These are phyloP conservation scores for Yponomeuta plumbellus DNA, from an alignment of 2,888 invertebrate genomes.

Conservation along the genomic window DNA sequence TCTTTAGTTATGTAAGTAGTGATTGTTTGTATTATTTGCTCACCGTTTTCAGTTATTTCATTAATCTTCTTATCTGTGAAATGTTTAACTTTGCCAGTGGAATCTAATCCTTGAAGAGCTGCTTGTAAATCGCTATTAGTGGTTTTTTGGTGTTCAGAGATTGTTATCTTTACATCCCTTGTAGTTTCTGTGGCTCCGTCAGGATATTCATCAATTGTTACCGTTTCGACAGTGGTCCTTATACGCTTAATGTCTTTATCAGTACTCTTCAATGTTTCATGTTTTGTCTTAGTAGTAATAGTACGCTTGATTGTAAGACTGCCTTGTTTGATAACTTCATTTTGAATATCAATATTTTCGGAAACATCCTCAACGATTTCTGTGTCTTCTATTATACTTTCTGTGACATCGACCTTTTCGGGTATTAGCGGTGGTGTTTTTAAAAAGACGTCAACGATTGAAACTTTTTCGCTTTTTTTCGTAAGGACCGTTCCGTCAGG, in stretches of 20 bases:
- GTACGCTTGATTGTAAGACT: conserved; percentile 52
- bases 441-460: conserved; percentile 52
- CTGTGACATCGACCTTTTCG: conserved; percentile 34
- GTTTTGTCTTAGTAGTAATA: conserved; percentile 64
- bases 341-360: conserved; percentile 58
- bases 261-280: conserved; percentile 66
- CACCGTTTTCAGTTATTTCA: conserved; percentile 60
- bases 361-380: conserved; percentile 60
- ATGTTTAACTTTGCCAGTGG: conserved; percentile 63
- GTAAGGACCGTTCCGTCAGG: conserved; percentile 62
- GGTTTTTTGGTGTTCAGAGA: conserved; percentile 68
- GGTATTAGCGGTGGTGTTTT: conserved; percentile 33
- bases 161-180: conserved; percentile 70
- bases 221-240: conserved; percentile 75
- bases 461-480: conserved; percentile 62
- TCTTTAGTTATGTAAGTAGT: conserved; percentile 66
- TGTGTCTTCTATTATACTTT: conserved; percentile 44
- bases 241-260: conserved; percentile 74
- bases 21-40: conserved; percentile 60
- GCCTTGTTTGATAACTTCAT: conserved; percentile 54
- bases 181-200: conserved; percentile 76
- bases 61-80: conserved; percentile 70
- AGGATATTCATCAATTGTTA: conserved; percentile 63
- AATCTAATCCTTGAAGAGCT: conserved; percentile 55
- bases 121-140: conserved; percentile 64